phyloP scores from a whole-genome alignment of 2,113 vertebrate genomes.

The Brachyistius frenatus region DNA sequence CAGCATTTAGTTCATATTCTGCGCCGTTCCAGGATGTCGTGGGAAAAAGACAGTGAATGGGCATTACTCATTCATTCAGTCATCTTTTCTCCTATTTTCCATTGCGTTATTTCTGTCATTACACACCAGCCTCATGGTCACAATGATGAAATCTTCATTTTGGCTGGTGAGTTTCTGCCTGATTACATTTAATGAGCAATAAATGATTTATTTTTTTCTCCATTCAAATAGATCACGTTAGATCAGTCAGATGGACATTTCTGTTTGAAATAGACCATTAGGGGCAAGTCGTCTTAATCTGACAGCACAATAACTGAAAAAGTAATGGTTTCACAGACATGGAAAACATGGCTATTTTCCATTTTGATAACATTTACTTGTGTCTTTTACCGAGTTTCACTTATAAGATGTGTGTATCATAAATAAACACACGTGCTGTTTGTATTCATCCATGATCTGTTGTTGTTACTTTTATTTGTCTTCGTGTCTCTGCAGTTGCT shows the following conservation, averaged over 20 bases:
- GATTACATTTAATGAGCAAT: constrained; percentile 79
- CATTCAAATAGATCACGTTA: constrained; percentile 66
- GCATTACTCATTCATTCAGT: constrained; percentile 78
- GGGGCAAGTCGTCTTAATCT: constrained; percentile 51
- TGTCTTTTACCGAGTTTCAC: constrained; percentile 35
- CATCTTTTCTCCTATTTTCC: constrained; percentile 76
- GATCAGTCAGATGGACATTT: constrained; percentile 72
- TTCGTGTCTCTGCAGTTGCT: constrained; percentile 89
- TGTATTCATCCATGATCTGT: constrained; percentile 1
- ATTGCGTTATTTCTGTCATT: constrained; percentile 75
- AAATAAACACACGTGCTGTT: constrained; percentile 19
- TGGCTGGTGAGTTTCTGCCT: constrained; percentile 75
- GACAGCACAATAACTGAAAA: constrained; percentile 60
- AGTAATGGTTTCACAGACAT: constrained; percentile 45
- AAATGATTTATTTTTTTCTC: constrained; percentile 52
- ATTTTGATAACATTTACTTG: constrained; percentile 66
- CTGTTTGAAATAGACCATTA: constrained; percentile 66
- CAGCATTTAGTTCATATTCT: constrained; percentile 62
- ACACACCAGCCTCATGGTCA: constrained; percentile 70
- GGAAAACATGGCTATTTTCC: constrained; percentile 53
- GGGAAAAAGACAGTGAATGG: constrained; percentile 73
- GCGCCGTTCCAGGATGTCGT: constrained; percentile 70
- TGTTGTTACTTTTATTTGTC: constrained; percentile 52
- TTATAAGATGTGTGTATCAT: constrained; percentile 25
- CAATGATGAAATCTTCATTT: constrained; percentile 82